Evolutionary conservation across 2,113 vertebrate genomes (phyloP).

Genomic region (Perca fluviatilis): DNA sequence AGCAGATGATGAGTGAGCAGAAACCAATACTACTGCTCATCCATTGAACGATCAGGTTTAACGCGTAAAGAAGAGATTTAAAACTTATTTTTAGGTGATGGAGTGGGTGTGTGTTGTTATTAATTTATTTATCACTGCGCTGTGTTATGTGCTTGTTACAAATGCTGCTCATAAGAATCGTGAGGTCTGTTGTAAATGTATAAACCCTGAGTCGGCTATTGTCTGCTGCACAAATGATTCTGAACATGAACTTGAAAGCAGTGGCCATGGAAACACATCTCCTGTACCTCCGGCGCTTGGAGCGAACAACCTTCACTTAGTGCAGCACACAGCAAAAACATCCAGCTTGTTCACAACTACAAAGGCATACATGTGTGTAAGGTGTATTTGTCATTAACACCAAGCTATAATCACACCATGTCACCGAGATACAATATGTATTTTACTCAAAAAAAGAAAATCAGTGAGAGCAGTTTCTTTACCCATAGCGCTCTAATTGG

Average conservation of each 20-base stretch:
- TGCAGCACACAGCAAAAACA: not conserved
- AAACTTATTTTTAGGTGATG: constrained; percentile 12
- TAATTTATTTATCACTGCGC: not conserved
- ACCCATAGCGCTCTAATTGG: constrained; percentile 1
- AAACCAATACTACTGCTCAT: no score
- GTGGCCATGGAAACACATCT: constrained; percentile 40
- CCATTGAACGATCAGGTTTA: not conserved
- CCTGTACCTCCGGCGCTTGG: not conserved
- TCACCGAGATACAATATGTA: not conserved
- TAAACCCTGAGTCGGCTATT: not conserved
- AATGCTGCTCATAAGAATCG: not conserved
- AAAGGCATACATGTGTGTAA: not conserved
- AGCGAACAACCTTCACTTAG: not conserved
- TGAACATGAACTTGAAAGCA: constrained; percentile 6
- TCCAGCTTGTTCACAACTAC: not conserved
- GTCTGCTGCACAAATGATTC: not conserved
- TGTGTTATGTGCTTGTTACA: not conserved
- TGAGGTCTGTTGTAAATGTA: not conserved
- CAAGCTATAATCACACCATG: not conserved
- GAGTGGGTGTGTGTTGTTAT: not conserved
- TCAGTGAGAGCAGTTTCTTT: not conserved
- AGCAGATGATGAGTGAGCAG: no score
- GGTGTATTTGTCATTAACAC: not conserved
- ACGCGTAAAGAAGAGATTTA: not conserved
- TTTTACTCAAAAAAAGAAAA: not conserved